Evolutionary conservation across 2,888 invertebrate species (phyloP).

Genomic region (Drosophila robusta): DNA sequence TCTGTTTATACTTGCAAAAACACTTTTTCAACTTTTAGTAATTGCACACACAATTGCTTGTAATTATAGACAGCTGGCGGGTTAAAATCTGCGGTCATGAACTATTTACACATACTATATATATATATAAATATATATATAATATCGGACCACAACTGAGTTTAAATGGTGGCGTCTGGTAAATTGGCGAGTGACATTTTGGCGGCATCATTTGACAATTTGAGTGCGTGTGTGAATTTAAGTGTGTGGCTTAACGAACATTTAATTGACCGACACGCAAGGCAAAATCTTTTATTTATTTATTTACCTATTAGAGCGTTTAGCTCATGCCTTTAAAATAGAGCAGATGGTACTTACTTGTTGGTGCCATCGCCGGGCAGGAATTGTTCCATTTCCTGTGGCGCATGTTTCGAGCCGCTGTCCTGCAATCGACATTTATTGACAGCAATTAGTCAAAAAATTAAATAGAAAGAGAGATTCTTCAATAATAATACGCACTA

Average conservation of each 20-base stretch:
- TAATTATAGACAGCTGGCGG: slow-evolving; percentile 24
- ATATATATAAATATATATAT: slow-evolving; percentile 6
- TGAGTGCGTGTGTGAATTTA: too few species aligned
- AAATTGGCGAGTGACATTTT: slow-evolving; percentile 34
- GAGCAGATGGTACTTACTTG: slow-evolving; percentile 72
- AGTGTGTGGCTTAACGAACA: slow-evolving; percentile 29
- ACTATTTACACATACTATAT: slow-evolving; percentile 1
- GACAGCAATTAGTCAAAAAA: slow-evolving; percentile 15
- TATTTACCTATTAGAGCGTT: slow-evolving; percentile 28
- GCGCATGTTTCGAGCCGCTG: slow-evolving; percentile 82
- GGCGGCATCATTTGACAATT: slow-evolving; percentile 40
- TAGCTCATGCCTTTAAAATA: slow-evolving; percentile 2
- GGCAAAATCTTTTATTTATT: slow-evolving; percentile 26
- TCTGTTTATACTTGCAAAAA: background rate
- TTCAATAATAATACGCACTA: slow-evolving; percentile 67
- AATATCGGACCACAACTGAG: slow-evolving; percentile 7
- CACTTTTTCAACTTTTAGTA: slow-evolving; percentile 5
- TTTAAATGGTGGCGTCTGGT: slow-evolving; percentile 9
- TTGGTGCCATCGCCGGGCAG: slow-evolving; percentile 88
- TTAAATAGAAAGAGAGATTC: background rate
- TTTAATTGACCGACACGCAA: slow-evolving; percentile 60
- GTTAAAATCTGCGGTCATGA: slow-evolving; percentile 22
- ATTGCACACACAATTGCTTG: slow-evolving; percentile 21
- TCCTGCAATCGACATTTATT: slow-evolving; percentile 64
- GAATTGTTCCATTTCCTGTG: slow-evolving; percentile 93